Conservation (phyloP, 2,888 invertebrate species). For the Urechis unicinctus region DNA sequence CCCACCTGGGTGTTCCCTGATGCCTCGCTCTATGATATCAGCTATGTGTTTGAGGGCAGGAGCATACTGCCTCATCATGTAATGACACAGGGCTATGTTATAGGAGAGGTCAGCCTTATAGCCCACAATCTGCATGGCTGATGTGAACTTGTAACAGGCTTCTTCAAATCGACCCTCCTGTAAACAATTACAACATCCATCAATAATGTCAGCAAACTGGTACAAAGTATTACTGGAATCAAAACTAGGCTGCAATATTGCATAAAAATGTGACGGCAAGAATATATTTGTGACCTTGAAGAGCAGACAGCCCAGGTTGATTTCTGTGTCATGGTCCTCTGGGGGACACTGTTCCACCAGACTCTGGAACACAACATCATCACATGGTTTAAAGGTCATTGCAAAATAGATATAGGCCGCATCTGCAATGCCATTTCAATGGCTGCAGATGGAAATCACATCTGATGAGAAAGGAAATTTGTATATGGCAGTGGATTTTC, state of each 20-base stretch:
- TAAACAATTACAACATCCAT: slow-evolving; percentile 21
- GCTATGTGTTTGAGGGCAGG: slow-evolving; percentile 85
- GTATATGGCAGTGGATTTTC: too few relatives aligned
- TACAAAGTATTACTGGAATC: too few relatives aligned
- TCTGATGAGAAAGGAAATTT: too few relatives aligned
- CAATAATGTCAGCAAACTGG: too few relatives aligned
- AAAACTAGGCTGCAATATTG: too few relatives aligned
- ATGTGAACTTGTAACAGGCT: slow-evolving; percentile 81
- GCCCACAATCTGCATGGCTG: slow-evolving; percentile 66
- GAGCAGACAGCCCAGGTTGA: slow-evolving; percentile 88
- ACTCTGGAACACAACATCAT: too few relatives aligned
- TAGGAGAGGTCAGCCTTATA: slow-evolving; percentile 72
- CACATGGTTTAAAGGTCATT: too few relatives aligned
- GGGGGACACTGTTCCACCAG: slow-evolving; percentile 79
- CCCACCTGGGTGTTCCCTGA: slow-evolving; percentile 83
- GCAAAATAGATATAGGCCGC: too few relatives aligned
- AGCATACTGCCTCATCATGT: slow-evolving; percentile 86
- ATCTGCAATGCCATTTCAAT: too few relatives aligned
- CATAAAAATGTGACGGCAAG: too few relatives aligned
- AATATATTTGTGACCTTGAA: slow-evolving; percentile 75
- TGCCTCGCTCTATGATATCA: slow-evolving; percentile 92
- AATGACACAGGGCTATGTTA: slow-evolving; percentile 91
- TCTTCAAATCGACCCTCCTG: slow-evolving; percentile 81
- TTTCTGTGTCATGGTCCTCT: slow-evolving; percentile 88
- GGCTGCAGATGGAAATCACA: too few relatives aligned